Evolutionary conservation across 2,113 vertebrate genomes (phyloP).

Genomic region (Ceuthmochares aereus): DNA sequence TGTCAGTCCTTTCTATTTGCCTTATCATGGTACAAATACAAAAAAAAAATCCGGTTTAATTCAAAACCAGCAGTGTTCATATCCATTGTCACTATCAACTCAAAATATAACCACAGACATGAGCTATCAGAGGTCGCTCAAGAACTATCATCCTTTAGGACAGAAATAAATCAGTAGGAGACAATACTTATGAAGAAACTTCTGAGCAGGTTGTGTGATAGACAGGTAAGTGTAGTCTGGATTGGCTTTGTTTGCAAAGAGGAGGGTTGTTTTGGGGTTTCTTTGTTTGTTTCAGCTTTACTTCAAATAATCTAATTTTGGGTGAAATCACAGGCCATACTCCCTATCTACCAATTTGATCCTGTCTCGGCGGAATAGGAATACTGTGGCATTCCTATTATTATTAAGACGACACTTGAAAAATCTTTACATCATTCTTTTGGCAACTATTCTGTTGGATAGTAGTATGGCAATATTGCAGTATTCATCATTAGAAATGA

Average conservation of each 20-base stretch:
- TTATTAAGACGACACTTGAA: not conserved
- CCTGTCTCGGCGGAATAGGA: not conserved
- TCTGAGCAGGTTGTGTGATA: not conserved
- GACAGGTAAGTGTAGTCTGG: accelerated
- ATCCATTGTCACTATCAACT: not conserved
- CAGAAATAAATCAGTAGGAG: not conserved
- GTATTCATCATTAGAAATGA: not conserved
- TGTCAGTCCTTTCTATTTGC: not conserved
- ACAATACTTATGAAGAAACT: not conserved
- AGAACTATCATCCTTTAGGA: not conserved
- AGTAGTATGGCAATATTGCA: not conserved
- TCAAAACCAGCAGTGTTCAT: not conserved
- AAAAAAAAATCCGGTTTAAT: not conserved
- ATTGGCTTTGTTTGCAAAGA: not conserved
- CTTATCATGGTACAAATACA: not conserved
- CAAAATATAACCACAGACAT: not conserved
- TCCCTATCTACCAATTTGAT: not conserved
- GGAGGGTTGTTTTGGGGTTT: not conserved
- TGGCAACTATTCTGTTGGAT: not conserved
- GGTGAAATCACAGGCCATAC: not conserved
- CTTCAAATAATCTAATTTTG: not conserved
- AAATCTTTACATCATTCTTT: not conserved
- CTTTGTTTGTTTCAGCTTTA: not conserved
- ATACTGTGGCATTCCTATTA: not conserved
- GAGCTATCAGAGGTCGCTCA: not conserved